These are phyloP conservation scores for Smutsia temminckii DNA, from an alignment of 2,797 vertebrate species.

Conservation along the genomic window DNA sequence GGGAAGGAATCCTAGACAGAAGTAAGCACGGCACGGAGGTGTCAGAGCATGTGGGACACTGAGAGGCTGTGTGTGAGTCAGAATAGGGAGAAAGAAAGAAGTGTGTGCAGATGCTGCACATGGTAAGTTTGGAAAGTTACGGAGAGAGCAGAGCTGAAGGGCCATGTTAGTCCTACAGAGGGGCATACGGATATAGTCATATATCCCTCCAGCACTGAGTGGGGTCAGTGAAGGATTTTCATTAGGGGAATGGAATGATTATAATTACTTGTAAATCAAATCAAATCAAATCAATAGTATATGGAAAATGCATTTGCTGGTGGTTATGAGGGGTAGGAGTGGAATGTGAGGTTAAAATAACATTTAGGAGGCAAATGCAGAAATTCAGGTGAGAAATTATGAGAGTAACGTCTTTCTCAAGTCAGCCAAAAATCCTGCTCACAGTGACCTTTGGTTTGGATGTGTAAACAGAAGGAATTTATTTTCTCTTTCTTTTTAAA, in stretches of 20 bases:
- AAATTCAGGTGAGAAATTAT: constrained; percentile 34
- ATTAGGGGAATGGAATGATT: background rate
- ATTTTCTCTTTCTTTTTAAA: constrained; percentile 73
- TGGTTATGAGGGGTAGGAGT: background rate
- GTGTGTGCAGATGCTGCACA: no score
- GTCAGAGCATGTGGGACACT: background rate
- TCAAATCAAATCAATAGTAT: background rate
- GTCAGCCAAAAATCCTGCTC: constrained; percentile 49
- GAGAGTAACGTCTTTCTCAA: constrained; percentile 11
- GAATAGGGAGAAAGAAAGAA: background rate
- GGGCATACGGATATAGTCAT: background rate
- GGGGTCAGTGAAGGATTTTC: background rate
- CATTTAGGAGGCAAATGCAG: background rate
- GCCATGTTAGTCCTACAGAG: background rate
- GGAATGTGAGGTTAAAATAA: background rate
- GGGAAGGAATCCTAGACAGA: background rate
- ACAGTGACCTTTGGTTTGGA: constrained; percentile 56
- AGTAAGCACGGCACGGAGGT: background rate
- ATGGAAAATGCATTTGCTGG: background rate
- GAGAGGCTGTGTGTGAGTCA: background rate
- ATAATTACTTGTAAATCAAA: background rate
- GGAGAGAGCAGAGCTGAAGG: background rate
- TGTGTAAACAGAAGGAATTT: constrained; percentile 60
- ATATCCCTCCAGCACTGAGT: background rate
- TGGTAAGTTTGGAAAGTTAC: background rate